Conservation (phyloP, 2,113 vertebrate genomes). For the Rattus rattus region DNA sequence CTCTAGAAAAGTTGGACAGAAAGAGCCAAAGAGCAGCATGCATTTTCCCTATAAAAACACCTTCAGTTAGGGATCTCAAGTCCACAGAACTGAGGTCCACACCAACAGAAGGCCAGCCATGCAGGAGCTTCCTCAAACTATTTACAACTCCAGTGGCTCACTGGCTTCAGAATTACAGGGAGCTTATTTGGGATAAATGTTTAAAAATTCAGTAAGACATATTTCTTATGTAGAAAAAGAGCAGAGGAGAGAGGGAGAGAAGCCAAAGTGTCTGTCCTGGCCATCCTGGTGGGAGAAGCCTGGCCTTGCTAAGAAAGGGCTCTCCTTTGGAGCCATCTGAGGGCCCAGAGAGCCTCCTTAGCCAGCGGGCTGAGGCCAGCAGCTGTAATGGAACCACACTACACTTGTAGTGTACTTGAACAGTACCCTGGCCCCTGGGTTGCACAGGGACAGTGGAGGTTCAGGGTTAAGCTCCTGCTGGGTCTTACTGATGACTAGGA, state of each 20-base stretch:
- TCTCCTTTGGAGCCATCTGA: neutral
- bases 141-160: constrained; percentile 56
- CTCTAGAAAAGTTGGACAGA: constrained; percentile 65
- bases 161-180: constrained; percentile 17
- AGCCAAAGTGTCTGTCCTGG: neutral
- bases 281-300: neutral
- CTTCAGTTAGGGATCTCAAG: neutral
- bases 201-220: constrained; percentile 41
- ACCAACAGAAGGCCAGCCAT: neutral
- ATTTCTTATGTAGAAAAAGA: constrained; percentile 35
- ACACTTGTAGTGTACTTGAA: neutral
- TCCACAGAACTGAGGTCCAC: constrained; percentile 66
- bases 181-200: constrained; percentile 28
- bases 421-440: neutral
- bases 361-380: neutral
- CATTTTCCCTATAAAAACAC: constrained; percentile 54
- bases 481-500: neutral
- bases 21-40: constrained; percentile 70
- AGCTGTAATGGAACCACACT: neutral
- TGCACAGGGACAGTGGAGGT: neutral
- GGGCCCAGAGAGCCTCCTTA: neutral
- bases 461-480: neutral
- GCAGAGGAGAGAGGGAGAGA: neutral
- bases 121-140: constrained; percentile 50
- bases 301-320: neutral